Conservation (phyloP, 2,888 invertebrate genomes). For the Stenichneumon culpator region DNA sequence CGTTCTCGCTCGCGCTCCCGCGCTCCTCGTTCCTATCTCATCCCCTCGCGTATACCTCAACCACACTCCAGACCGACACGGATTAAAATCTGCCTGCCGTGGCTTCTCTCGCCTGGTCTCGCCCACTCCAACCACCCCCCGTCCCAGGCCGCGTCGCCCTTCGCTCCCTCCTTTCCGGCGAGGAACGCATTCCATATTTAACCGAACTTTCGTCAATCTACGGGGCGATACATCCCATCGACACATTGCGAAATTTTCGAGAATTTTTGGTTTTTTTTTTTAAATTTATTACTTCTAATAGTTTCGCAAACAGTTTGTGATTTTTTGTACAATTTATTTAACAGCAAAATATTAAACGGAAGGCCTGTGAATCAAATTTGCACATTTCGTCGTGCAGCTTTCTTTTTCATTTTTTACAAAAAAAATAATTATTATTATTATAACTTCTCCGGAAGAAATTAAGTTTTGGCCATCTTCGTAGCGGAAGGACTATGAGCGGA, state of each 20-base stretch:
- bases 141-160: conserved; percentile 48
- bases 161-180: conserved; percentile 46
- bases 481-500: no score
- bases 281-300: no score
- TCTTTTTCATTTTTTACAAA: neutral
- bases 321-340: no score
- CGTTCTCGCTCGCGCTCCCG: conserved; percentile 72
- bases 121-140: conserved; percentile 68
- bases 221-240: conserved; percentile 26
- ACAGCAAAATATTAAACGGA: neutral
- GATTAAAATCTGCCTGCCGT: conserved; percentile 84
- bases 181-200: conserved; percentile 76
- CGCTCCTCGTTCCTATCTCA: conserved; percentile 26
- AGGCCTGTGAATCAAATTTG: neutral
- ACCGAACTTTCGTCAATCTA: conserved; percentile 79
- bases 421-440: no score
- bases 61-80: conserved; percentile 78
- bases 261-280: no score
- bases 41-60: conserved; percentile 71
- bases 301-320: no score
- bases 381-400: neutral
- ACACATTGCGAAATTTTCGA: neutral
- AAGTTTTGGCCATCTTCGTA: no score
- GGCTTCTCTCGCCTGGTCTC: conserved; percentile 69
- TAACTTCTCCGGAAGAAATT: neutral